Percentiles rank a stretch among this genome's conserved stretches.
These are phyloP conservation scores for Gymnogyps californianus DNA, from an alignment of 2,113 vertebrate species.

Conservation along the genomic window DNA sequence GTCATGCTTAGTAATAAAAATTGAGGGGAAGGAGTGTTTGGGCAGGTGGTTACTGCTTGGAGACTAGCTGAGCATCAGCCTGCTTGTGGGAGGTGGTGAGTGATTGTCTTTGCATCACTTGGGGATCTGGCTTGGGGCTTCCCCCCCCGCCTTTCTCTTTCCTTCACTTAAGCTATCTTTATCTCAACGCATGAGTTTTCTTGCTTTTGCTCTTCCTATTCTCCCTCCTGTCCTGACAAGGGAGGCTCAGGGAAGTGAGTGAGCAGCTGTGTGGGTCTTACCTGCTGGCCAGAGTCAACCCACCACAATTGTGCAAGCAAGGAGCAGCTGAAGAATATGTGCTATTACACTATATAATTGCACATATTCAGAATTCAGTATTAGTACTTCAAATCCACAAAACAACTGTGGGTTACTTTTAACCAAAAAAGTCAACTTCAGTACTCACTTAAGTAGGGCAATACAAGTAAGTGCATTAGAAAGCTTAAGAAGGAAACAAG, in stretches of 20 bases:
- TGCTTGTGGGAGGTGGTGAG: not conserved
- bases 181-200: not conserved
- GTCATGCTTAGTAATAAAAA: not conserved
- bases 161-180: not conserved
- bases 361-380: not conserved
- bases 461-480: not conserved
- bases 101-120: not conserved
- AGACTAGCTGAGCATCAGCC: not conserved
- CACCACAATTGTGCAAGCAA: not conserved
- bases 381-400: not conserved
- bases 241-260: accelerated
- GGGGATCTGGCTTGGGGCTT: not conserved
- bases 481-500: not conserved
- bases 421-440: not conserved
- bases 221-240: not conserved
- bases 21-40: not conserved
- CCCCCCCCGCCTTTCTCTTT: not conserved
- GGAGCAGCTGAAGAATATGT: not conserved
- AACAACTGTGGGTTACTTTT: not conserved
- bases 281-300: not conserved
- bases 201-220: not conserved
- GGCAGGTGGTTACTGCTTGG: not conserved
- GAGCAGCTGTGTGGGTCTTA: not conserved
- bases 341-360: not conserved
- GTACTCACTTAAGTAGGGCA: not conserved